These are phyloP conservation scores for Sebastolobus altivelis DNA, from an alignment of 2,797 vertebrate genomes.

Conservation along the genomic window DNA sequence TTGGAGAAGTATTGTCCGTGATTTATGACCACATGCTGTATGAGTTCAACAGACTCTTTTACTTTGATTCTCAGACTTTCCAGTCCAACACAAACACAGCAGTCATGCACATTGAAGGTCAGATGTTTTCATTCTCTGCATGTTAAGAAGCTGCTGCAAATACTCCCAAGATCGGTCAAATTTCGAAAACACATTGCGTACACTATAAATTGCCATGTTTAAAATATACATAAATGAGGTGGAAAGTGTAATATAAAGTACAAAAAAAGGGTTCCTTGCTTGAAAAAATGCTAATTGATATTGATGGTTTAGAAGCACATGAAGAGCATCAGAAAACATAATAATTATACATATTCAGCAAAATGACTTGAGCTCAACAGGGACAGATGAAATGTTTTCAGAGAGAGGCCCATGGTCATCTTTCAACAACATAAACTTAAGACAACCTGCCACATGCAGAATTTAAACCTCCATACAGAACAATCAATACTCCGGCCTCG, in stretches of 20 bases:
- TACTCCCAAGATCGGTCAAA: conserved; percentile 39
- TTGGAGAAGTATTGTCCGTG: conserved; percentile 48
- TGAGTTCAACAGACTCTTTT: conserved; percentile 43
- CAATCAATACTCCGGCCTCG: neutral
- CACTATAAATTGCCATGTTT: conserved; percentile 53
- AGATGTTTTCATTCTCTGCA: conserved; percentile 52
- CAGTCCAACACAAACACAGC: conserved; percentile 65
- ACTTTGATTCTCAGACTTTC: conserved; percentile 27
- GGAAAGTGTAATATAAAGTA: neutral
- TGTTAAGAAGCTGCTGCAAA: conserved; percentile 45
- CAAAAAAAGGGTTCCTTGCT: neutral
- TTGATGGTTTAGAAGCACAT: neutral
- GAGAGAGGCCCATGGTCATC: conserved; percentile 8
- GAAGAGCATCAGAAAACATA: neutral
- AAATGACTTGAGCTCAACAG: neutral
- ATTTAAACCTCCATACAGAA: neutral
- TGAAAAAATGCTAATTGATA: neutral
- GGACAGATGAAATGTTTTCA: conserved; percentile 6
- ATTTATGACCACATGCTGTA: conserved; percentile 65
- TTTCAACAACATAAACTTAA: neutral
- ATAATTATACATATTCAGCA: neutral
- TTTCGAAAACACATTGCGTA: conserved; percentile 49
- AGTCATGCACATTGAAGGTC: conserved; percentile 57
- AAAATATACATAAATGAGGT: neutral
- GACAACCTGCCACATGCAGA: neutral